Conservation (phyloP, 2,113 vertebrate genomes). For the Sapayoa aenigma region DNA sequence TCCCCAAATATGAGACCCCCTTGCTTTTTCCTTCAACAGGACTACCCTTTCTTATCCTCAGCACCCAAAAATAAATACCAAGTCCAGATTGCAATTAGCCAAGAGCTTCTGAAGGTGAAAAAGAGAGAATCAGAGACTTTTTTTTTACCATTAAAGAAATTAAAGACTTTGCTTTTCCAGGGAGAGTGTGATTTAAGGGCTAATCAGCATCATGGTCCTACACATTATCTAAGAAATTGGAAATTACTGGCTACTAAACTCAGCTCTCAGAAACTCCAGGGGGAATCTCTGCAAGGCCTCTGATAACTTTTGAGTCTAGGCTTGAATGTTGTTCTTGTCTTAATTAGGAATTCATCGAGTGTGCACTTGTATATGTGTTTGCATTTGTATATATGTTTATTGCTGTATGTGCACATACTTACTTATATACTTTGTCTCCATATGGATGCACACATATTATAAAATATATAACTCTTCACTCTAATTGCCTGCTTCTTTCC, state of each 20-base stretch:
- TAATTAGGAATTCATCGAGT: slow-evolving; percentile 41
- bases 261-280: slow-evolving; percentile 62
- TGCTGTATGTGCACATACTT: background rate
- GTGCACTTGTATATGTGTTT: background rate
- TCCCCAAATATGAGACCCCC: background rate
- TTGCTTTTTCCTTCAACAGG: background rate
- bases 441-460: slow-evolving; percentile 30
- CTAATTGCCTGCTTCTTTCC: slow-evolving; percentile 55
- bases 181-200: slow-evolving; percentile 67
- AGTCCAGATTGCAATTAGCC: background rate
- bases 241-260: slow-evolving; percentile 72
- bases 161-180: slow-evolving; percentile 69
- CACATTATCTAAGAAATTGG: slow-evolving; percentile 72
- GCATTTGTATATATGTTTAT: background rate
- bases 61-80: background rate
- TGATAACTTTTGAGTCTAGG: slow-evolving; percentile 65
- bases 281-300: slow-evolving; percentile 69
- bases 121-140: slow-evolving; percentile 25
- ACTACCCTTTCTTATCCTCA: background rate
- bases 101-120: slow-evolving; percentile 59
- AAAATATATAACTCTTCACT: slow-evolving; percentile 8
- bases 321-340: slow-evolving; percentile 54
- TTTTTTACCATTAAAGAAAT: slow-evolving; percentile 65
- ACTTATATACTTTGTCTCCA: background rate
- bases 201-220: slow-evolving; percentile 67